Evolutionary conservation across 2,888 invertebrate genomes (phyloP), one percentile per base, ranked within the genome.

Genomic region (Hypselothyrea guttata): DNA sequence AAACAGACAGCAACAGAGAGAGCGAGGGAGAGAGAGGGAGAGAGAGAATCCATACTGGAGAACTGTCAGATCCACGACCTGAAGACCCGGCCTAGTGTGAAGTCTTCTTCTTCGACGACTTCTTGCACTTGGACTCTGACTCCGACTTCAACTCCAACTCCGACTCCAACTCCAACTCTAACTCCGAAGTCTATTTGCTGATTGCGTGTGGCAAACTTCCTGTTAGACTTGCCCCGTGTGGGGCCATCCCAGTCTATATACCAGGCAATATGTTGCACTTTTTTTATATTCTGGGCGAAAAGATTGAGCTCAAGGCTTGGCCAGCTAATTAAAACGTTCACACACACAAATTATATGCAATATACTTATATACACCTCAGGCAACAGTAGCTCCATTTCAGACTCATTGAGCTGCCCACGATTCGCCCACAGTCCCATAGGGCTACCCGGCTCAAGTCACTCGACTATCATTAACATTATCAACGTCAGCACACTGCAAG

Each of bases 181-280:
- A n/a, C 46, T 56, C 15, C n/a, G n/a, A n/a, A 61, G 58, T 62
- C 33, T 33, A 9, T 9, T 22, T 41, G 75, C 61, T 83, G 79
- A 83, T 78, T 78, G 78, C 78, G 78, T 84, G 78, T 84, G 84
- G 78, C 74, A 81, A 78, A 84, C 84, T 78, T 78, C 81, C 78
- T 78, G 84, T 84, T 76, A 52, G 62, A 9, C 40, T 27, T 7
- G 8, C 7, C n/a, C 18, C 12, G 9, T 33, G 33, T 33, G 12
- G 22, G 22, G 22, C 22, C 22, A 22, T 22, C 22, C 83, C 84
- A 64, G 69, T 13, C 55, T 27, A 48, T 4, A 12, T 30, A 27
- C 18, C 40, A 48, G 54, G 30, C 61, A 83, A 79, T 66, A 69
- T 71, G 66, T 83, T 75, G 72, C 59, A 75, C 65, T 63, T 65